Percentiles rank a stretch among this genome's conserved stretches.
These are phyloP conservation scores for Natrix natrix DNA, from an alignment of 2,797 vertebrate species.

Conservation along the genomic window DNA sequence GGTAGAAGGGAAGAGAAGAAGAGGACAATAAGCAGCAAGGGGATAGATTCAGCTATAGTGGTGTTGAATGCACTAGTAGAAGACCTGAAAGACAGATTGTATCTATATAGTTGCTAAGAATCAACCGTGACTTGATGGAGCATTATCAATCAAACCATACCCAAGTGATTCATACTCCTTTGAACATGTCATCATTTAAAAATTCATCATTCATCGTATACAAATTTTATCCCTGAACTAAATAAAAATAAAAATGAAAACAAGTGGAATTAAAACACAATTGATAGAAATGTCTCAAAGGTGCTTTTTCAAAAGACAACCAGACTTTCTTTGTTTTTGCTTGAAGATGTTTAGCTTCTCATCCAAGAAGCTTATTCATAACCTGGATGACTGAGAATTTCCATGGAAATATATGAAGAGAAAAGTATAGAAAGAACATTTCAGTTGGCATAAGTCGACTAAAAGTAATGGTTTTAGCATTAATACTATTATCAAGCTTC, in stretches of 20 bases:
- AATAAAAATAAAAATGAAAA: neutral
- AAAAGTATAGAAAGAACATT: neutral
- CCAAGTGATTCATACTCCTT: neutral
- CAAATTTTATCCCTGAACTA: neutral
- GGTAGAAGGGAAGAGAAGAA: neutral
- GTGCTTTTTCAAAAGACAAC: neutral
- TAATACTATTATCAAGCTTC: neutral
- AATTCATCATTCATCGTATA: conserved; percentile 19
- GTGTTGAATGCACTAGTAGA: neutral
- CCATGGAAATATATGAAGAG: neutral
- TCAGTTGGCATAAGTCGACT: neutral
- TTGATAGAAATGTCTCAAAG: neutral
- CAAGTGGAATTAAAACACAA: neutral
- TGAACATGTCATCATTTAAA: neutral
- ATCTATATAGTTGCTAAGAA: neutral
- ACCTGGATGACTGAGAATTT: neutral
- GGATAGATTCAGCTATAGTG: neutral
- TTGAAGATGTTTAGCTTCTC: neutral
- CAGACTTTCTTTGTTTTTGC: neutral
- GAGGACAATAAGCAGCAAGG: neutral
- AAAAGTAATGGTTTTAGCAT: neutral
- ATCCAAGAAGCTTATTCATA: neutral
- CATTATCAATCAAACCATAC: neutral
- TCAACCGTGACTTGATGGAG: neutral
- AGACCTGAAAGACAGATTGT: neutral